Evolutionary conservation across 2,888 invertebrate genomes (phyloP).

Genomic region (Cephus spinipes): DNA sequence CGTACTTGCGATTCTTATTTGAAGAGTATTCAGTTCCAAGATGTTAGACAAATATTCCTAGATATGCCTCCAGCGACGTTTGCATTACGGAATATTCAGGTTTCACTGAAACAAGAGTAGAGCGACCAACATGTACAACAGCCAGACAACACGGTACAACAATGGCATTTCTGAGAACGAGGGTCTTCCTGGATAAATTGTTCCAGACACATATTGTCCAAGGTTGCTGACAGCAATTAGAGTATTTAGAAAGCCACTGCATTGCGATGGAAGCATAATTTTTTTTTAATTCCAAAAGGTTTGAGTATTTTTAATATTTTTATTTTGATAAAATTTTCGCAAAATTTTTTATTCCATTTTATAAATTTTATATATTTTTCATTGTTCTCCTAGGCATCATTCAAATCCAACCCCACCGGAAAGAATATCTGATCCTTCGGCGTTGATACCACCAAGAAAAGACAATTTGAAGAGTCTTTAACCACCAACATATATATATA

Average conservation of each 20-base stretch:
- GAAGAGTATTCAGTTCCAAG: background rate
- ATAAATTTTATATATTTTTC: too few species aligned
- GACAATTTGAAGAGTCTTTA: background rate
- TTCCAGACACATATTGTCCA: background rate
- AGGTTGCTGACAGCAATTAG: background rate
- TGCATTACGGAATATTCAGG: background rate
- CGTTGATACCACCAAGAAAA: background rate
- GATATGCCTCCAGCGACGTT: background rate
- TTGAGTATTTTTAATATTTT: background rate
- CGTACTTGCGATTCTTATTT: background rate
- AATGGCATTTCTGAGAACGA: background rate
- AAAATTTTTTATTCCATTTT: too few species aligned
- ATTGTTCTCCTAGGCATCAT: too few species aligned
- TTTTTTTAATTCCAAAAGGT: background rate
- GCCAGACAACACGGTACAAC: background rate
- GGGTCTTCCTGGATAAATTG: background rate
- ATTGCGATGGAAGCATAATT: background rate
- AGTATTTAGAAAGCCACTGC: background rate
- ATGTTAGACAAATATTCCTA: background rate
- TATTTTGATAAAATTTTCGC: too few species aligned
- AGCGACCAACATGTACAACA: background rate
- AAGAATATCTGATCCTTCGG: background rate
- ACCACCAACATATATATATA: background rate
- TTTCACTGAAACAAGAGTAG: background rate
- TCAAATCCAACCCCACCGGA: background rate